Percentiles rank a stretch among this genome's conserved stretches.
These are phyloP conservation scores for Mycteria americana DNA, from an alignment of 2,797 vertebrate species.

Conservation along the genomic window DNA sequence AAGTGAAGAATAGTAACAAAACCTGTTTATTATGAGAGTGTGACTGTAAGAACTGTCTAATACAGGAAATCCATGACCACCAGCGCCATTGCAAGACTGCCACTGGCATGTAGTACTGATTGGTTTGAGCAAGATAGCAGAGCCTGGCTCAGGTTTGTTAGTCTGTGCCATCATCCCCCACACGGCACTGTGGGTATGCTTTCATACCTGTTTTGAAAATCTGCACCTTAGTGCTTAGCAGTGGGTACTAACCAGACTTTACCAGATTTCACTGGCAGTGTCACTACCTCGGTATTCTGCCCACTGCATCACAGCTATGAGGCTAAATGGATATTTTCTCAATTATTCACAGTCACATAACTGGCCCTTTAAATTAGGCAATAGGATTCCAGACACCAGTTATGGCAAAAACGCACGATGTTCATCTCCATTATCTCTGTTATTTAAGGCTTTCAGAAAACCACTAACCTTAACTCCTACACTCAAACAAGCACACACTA, in stretches of 20 bases:
- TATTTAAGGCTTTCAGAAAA: conserved; percentile 66
- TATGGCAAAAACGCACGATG: conserved; percentile 46
- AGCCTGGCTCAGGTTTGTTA: neutral
- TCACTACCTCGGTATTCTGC: neutral
- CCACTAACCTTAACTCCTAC: conserved; percentile 67
- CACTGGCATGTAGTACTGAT: fast-evolving
- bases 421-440: conserved; percentile 65
- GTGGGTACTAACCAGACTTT: neutral
- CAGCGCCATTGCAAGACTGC: neutral
- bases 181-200: fast-evolving
- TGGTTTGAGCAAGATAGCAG: neutral
- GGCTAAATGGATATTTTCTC: neutral
- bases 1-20: neutral
- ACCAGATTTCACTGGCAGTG: neutral
- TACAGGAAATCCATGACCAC: neutral
- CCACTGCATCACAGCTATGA: neutral
- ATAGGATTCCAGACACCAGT: conserved; percentile 54
- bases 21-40: fast-evolving
- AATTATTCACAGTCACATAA: neutral
- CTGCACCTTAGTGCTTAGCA: neutral
- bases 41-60: neutral
- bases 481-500: conserved; percentile 68
- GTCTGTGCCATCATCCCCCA: fast-evolving
- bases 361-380: conserved; percentile 60
- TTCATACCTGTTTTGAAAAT: neutral